Base-by-base conservation (phyloP, 2,888 invertebrate genomes). In the Harpagoxenus sublaevis region DNA sequence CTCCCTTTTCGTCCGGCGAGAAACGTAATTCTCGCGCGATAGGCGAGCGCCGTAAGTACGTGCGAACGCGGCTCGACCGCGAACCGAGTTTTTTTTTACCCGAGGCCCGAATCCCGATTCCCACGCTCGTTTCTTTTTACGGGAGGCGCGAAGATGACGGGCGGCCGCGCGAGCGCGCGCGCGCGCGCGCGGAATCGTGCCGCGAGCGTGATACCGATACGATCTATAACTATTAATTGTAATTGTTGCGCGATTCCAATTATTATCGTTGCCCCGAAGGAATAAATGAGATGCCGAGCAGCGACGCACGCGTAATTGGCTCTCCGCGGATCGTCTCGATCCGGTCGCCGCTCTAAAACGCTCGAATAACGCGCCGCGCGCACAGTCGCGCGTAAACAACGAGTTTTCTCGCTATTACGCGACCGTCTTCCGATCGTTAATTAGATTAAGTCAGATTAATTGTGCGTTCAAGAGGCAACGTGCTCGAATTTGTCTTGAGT, bases 161-260 rank as follows among this genome's bases (percentile, higher is more conserved):
- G 6, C 15, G 23, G 23, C 23, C 23, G 23, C 23, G 23, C 23
- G 23, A 23, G 15, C n/a, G 51, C 5, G 45, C 45, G 42, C 9
- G 9, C 42, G 45, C 6, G 51, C 18, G 39, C 77, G 39, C 51
- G 53, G 28, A 51, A 51, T 65, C 45, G 35, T 65, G 39, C 51
- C 51, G 62, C 75, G 51, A 63, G 63, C 77, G 77, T 65, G 77
- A 65, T 77, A 18, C 39, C 53, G 77, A 77, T 77, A 77, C 51
- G 53, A 77, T 77, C 77, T 77, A 18, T 23, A 23, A 23, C 77
- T 65, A 53, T 65, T n/a, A n/a, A n/a, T n/a, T 53, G 65, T 77
- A 77, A 77, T 77, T 65, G 39, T 77, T 65, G 63, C 77, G 63
- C 65, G 63, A 77, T 65, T 53, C 8, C 65, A 77, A 77, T 77